phyloP scores from a whole-genome alignment of 2,888 invertebrate genomes.

The Cataglyphis livida region DNA sequence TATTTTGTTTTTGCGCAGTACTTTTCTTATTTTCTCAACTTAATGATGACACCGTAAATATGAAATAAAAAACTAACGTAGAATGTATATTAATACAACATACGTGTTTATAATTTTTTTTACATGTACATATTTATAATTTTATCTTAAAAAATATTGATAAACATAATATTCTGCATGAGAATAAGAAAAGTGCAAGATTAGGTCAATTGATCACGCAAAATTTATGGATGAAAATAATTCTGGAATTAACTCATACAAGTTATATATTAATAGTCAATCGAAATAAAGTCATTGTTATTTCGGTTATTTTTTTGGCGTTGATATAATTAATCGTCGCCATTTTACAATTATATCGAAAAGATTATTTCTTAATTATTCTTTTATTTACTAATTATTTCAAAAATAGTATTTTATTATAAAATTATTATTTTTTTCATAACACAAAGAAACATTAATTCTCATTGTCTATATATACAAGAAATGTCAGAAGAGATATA shows the following conservation, averaged over 20 bases:
- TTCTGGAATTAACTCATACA: not conserved
- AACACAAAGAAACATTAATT: not conserved
- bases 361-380: too few relatives aligned
- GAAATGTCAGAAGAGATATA: not conserved
- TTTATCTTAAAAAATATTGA: not conserved
- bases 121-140: not conserved
- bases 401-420: not conserved
- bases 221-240: not conserved
- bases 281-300: constrained; percentile 27
- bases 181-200: not conserved
- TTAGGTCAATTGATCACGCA: not conserved
- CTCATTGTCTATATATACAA: not conserved
- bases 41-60: not conserved
- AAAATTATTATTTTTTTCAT: not conserved
- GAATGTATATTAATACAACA: not conserved
- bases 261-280: constrained; percentile 6
- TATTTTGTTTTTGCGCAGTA: not conserved
- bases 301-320: not conserved
- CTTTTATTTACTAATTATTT: too few relatives aligned
- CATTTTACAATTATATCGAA: constrained; percentile 17
- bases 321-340: not conserved
- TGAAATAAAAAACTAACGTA: not conserved
- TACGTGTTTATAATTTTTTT: not conserved
- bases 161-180: not conserved
- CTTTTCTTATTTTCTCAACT: not conserved